These are phyloP conservation scores for Plebejus melissa DNA, from an alignment of 2,888 invertebrate genomes.

Conservation along the genomic window DNA sequence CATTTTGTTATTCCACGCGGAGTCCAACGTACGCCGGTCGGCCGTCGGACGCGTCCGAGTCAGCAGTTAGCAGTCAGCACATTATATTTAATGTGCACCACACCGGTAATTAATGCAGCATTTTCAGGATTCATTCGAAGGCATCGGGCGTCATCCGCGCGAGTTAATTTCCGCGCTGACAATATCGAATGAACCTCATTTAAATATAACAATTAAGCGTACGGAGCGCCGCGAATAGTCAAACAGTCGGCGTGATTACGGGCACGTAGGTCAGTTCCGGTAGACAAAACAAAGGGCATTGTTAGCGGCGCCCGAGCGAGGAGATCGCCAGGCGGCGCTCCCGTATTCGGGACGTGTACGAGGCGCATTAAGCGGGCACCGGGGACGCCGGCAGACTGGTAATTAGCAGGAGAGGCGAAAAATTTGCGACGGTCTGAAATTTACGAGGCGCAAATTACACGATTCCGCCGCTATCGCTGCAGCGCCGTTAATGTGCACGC, in stretches of 20 bases:
- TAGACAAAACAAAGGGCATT: constrained; percentile 72
- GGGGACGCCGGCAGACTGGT: constrained; percentile 72
- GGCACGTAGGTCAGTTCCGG: constrained; percentile 58
- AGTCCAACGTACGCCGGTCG: constrained; percentile 53
- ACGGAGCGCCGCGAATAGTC: constrained; percentile 39
- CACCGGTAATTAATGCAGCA: constrained; percentile 21
- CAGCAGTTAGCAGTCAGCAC: constrained; percentile 48
- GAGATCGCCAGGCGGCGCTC: constrained; percentile 61
- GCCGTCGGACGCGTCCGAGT: constrained; percentile 58
- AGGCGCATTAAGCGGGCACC: constrained; percentile 73
- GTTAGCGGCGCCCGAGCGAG: constrained; percentile 56
- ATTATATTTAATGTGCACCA: constrained; percentile 25
- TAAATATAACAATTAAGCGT: constrained; percentile 23
- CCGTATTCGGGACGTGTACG: constrained; percentile 72
- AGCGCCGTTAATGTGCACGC: constrained; percentile 72
- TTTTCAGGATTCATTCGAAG: constrained; percentile 23
- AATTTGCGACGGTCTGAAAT: constrained; percentile 77
- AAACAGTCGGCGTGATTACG: constrained; percentile 51
- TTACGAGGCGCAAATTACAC: constrained; percentile 79
- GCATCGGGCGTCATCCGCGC: constrained; percentile 21
- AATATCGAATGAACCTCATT: constrained; percentile 12
- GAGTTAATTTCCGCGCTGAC: constrained; percentile 19
- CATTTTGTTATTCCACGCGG: constrained; percentile 65
- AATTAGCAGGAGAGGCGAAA: constrained; percentile 77
- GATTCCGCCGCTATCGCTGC: constrained; percentile 73